Base-by-base conservation (phyloP, 2,888 invertebrate species). In the Cantharis rustica region DNA sequence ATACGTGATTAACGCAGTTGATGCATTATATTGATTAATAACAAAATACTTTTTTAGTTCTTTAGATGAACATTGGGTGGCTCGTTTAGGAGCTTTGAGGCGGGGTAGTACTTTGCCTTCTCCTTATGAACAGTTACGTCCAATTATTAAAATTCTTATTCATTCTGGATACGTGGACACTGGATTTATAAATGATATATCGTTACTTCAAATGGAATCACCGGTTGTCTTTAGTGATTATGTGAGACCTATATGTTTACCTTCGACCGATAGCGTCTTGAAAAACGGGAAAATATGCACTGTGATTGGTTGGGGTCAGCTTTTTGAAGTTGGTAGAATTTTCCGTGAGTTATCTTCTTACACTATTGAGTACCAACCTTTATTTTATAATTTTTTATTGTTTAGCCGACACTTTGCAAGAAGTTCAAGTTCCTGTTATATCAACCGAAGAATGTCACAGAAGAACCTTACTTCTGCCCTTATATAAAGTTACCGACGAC, bases 281-380 rank as follows among this genome's bases (percentile, higher is more conserved):
- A 90, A 90, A 23, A 92, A 93, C 79, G 93, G 93, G 0, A 90
- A 91, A 1, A 90, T 92, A 80, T 95, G 95, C 86, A 95, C 95
- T 0, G 94, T 95, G 16, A 92, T 95, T 13, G 95, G 95, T 5
- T 95, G 95, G 95, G 95, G 95, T 26, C 95, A 95, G 85, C 89
- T 95, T 0, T 94, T 93, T 83, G 95, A 95, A 88, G 92, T 93
- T 77, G 94, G 94, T 72, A 89, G 94, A 77, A 93, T 95, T 75
- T 95, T 95, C 86, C 95, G 95, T 95, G 89, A 93, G 94, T 86
- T 73, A 23, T 23, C 23, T 7, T 0, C 31, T 1, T 2, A 11
- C 68, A 61, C 13, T 47, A 11, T 16, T 73, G 47, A 10, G 13
- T 16, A 68, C 3, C 26, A 26, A 26, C 61, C 23, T 61, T 64